These are phyloP conservation scores for Tenthredo scrophulariae DNA, from an alignment of 2,888 invertebrate species.

Conservation along the genomic window DNA sequence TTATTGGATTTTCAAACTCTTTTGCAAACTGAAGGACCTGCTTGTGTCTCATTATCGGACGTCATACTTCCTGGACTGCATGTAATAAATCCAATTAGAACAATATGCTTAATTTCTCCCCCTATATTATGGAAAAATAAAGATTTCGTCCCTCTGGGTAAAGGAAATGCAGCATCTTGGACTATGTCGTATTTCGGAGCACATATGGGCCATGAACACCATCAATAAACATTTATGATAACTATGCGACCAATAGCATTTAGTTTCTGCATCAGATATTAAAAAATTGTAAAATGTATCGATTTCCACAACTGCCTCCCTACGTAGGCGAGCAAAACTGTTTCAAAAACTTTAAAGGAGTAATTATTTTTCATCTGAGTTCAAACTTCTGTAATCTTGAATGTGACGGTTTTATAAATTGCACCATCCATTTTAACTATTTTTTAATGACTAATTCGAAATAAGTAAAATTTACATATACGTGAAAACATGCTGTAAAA, in stretches of 20 bases:
- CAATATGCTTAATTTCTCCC: neutral
- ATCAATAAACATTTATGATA: neutral
- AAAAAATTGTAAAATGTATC: neutral
- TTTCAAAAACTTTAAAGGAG: neutral
- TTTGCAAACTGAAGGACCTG: neutral
- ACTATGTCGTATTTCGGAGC: neutral
- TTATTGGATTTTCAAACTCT: neutral
- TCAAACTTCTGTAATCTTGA: neutral
- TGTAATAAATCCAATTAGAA: neutral
- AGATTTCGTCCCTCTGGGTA: neutral
- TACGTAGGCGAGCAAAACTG: neutral
- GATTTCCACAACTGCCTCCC: neutral
- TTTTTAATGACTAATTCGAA: neutral
- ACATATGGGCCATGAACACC: neutral
- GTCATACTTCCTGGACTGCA: neutral
- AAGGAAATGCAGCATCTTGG: neutral
- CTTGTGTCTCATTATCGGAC: neutral
- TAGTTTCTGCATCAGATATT: neutral
- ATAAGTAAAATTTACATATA: neutral
- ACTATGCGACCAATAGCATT: neutral
- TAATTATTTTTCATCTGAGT: neutral
- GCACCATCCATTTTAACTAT: neutral
- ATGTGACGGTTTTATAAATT: neutral
- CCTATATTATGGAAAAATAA: neutral
- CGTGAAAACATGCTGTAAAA: neutral